Percentiles rank a stretch among this genome's conserved stretches.
Evolutionary conservation across 2,888 invertebrate species (phyloP).

Genomic region (Torymus auratus): DNA sequence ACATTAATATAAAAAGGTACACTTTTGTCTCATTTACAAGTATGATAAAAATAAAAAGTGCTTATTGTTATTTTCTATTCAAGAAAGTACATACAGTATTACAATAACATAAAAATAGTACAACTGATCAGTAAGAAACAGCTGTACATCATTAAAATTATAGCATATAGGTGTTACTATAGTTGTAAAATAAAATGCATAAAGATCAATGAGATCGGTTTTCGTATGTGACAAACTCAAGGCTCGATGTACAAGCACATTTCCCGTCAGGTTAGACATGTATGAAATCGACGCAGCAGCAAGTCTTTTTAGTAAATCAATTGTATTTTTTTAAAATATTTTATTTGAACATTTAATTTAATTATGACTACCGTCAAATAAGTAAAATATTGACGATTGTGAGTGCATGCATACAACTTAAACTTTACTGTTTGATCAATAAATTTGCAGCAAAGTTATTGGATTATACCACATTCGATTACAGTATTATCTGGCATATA

Average conservation of each 20-base stretch:
- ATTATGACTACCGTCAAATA: slow-evolving; percentile 31
- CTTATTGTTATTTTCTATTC: slow-evolving; percentile 59
- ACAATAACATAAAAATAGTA: slow-evolving; percentile 60
- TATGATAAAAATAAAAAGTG: slow-evolving; percentile 69
- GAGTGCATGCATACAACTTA: slow-evolving; percentile 33
- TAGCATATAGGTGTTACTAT: slow-evolving; percentile 28
- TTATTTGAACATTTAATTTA: slow-evolving; percentile 35
- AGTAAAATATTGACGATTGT: slow-evolving; percentile 28
- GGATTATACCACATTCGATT: slow-evolving; percentile 19
- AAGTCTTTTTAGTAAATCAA: slow-evolving; percentile 38
- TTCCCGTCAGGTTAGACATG: slow-evolving; percentile 17
- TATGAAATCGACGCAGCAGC: slow-evolving; percentile 42
- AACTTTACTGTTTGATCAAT: slow-evolving; percentile 34
- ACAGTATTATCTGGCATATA: slow-evolving; percentile 47
- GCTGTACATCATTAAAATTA: slow-evolving; percentile 49
- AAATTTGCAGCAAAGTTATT: slow-evolving; percentile 39
- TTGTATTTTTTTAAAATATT: slow-evolving; percentile 20
- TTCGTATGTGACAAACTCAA: slow-evolving; percentile 32
- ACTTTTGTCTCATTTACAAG: slow-evolving; percentile 65
- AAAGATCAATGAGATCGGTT: slow-evolving; percentile 46
- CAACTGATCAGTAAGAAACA: slow-evolving; percentile 44
- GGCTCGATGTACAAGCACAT: slow-evolving; percentile 24
- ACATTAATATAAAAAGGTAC: slow-evolving; percentile 71
- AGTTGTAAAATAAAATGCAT: slow-evolving; percentile 45
- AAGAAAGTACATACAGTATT: slow-evolving; percentile 66